phyloP scores from a whole-genome alignment of 2,888 invertebrate genomes.

The Hoplodrina ambigua region DNA sequence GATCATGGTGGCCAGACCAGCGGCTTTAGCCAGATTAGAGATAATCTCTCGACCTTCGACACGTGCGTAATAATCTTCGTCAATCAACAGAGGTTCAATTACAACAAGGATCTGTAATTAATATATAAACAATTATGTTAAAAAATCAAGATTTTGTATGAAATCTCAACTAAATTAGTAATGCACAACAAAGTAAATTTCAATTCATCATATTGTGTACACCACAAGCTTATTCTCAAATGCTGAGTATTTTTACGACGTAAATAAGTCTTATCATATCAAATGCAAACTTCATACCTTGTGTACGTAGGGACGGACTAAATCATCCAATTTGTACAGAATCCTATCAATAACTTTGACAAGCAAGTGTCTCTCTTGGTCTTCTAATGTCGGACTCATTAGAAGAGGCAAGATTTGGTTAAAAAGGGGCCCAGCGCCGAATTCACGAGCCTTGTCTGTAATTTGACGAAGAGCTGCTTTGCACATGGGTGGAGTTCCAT shows the following conservation, averaged over 20 bases:
- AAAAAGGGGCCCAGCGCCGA: slow-evolving; percentile 99
- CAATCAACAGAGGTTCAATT: slow-evolving; percentile 99
- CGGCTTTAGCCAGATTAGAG: slow-evolving; percentile 99
- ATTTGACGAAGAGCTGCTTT: slow-evolving; percentile 99
- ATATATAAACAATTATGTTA: neutral
- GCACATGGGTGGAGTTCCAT: slow-evolving; percentile 99
- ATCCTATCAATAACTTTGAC: slow-evolving; percentile 99
- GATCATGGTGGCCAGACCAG: slow-evolving; percentile 99
- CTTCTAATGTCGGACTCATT: slow-evolving; percentile 99
- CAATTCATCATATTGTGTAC: too few species aligned
- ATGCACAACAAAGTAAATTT: neutral
- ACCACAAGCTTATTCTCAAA: neutral
- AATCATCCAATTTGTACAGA: slow-evolving; percentile 99
- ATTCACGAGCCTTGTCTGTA: slow-evolving; percentile 99
- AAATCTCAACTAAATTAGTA: neutral
- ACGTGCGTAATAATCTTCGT: slow-evolving; percentile 99
- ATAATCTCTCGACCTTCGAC: slow-evolving; percentile 99
- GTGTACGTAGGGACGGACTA: slow-evolving; percentile 99
- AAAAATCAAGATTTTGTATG: neutral
- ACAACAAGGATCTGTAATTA: slow-evolving; percentile 97
- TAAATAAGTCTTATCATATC: too few species aligned
- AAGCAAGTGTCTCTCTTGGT: slow-evolving; percentile 99
- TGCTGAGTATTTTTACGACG: too few species aligned
- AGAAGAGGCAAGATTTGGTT: slow-evolving; percentile 99
- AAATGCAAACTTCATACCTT: slow-evolving; percentile 91